Conservation (phyloP, 2,113 vertebrate genomes). For the Illadopsis cleaveri region DNA sequence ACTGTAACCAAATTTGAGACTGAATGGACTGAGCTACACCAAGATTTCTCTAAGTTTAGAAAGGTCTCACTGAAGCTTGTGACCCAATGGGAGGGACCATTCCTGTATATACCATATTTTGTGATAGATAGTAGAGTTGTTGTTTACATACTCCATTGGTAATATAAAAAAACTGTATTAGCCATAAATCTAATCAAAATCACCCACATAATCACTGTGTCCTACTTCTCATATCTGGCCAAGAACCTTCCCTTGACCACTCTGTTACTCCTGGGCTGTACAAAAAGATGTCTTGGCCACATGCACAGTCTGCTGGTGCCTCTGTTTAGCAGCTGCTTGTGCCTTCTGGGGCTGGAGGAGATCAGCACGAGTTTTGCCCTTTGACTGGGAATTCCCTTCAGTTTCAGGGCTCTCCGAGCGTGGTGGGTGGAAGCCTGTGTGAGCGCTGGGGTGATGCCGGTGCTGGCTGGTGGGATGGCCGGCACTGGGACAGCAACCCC, state of each 20-base stretch:
- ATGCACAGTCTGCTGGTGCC: rapidly evolving
- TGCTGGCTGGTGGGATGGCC: background rate
- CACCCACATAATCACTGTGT: background rate
- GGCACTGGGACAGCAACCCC: background rate
- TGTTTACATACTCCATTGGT: background rate
- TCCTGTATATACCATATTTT: background rate
- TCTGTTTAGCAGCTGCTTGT: background rate
- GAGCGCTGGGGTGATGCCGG: rapidly evolving
- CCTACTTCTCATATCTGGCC: background rate
- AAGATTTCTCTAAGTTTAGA: background rate
- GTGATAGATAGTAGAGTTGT: background rate
- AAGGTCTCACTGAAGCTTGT: background rate
- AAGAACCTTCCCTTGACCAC: background rate
- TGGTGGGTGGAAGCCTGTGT: rapidly evolving
- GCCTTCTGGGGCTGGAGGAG: background rate
- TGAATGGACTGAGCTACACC: background rate
- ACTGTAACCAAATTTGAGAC: background rate
- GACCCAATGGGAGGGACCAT: background rate
- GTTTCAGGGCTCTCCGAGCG: background rate
- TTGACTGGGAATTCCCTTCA: background rate
- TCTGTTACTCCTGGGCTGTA: background rate
- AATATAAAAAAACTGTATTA: background rate
- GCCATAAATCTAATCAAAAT: background rate
- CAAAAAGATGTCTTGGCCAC: background rate
- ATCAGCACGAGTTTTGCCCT: background rate